phyloP scores from a whole-genome alignment of 2,797 vertebrate genomes.

The Myotis vivesi region DNA sequence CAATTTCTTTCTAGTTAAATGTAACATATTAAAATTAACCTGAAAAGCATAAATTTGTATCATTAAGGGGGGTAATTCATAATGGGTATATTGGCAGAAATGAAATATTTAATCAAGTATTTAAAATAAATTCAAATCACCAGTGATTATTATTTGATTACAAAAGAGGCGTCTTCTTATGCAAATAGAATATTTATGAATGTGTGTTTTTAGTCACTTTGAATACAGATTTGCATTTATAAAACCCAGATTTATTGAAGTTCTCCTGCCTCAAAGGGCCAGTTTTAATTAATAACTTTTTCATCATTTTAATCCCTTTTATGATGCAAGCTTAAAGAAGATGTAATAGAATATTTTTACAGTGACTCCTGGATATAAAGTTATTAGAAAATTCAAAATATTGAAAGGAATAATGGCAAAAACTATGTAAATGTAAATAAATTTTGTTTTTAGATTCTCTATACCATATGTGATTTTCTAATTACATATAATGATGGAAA shows the following conservation, averaged over 20 bases:
- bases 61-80: conserved; percentile 54
- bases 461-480: conserved; percentile 18
- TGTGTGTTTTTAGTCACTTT: conserved; percentile 26
- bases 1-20: conserved; percentile 53
- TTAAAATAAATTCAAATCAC: conserved; percentile 60
- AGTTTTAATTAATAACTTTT: conserved; percentile 18
- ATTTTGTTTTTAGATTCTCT: conserved; percentile 26
- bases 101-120: conserved; percentile 63
- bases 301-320: conserved; percentile 22
- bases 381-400: conserved; percentile 40
- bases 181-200: conserved; percentile 13
- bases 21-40: conserved; percentile 60
- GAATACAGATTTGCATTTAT: conserved; percentile 1
- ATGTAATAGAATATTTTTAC: neutral
- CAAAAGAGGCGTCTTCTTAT: conserved; percentile 43
- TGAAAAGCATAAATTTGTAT: conserved; percentile 35
- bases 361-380: neutral
- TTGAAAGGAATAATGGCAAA: conserved; percentile 33
- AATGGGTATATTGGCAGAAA: conserved; percentile 57
- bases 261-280: neutral
- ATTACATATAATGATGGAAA: conserved; percentile 20
- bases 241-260: conserved; percentile 20
- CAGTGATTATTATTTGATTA: conserved; percentile 41
- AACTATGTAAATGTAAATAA: conserved; percentile 30
- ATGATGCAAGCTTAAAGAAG: neutral